These are phyloP conservation scores for Bruchidius siliquastri DNA, from an alignment of 2,888 invertebrate genomes.

Conservation along the genomic window DNA sequence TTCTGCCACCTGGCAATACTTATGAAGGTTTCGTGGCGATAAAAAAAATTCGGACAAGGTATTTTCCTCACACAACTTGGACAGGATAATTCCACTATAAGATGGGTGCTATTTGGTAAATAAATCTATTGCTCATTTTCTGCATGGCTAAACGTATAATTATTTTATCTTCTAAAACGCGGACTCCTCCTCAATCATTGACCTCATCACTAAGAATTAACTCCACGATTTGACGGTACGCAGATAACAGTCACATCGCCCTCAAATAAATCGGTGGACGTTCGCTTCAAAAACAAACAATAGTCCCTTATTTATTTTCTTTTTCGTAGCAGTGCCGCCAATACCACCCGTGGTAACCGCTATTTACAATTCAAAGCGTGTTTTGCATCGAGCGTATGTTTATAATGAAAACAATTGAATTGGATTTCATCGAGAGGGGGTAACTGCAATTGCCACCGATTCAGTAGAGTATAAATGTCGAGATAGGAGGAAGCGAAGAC, in stretches of 20 bases:
- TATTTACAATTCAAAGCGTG: conserved; percentile 21
- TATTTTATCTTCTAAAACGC: too few species aligned
- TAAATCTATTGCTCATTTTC: too few species aligned
- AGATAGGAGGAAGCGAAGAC: background rate
- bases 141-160: too few species aligned
- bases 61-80: too few species aligned
- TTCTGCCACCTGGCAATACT: too few species aligned
- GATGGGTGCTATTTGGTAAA: too few species aligned
- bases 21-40: too few species aligned
- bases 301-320: conserved; percentile 7
- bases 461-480: background rate
- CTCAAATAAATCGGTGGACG: background rate
- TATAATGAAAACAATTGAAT: conserved; percentile 22
- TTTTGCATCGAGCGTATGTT: conserved; percentile 20
- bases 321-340: conserved; percentile 8
- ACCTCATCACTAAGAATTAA: too few species aligned
- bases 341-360: background rate
- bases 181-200: too few species aligned
- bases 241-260: background rate
- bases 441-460: conserved; percentile 14
- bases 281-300: background rate
- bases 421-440: conserved; percentile 14
- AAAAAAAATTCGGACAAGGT: too few species aligned
- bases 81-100: too few species aligned
- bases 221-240: background rate